phyloP scores from a whole-genome alignment of 2,113 vertebrate species.

The Cynocephalus volans region DNA sequence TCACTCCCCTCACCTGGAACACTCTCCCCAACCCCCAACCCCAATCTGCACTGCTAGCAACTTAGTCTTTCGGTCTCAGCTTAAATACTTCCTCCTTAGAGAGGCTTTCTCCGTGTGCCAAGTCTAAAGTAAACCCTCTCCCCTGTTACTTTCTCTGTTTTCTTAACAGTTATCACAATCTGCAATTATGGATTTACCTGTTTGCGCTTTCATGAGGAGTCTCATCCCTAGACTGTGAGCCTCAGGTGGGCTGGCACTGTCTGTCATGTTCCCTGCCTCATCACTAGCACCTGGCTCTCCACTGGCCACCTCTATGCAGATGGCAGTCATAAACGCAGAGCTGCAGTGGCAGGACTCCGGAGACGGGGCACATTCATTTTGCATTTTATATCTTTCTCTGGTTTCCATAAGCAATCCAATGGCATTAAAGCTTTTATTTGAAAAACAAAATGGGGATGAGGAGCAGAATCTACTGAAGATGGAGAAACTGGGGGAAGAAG shows the following conservation, averaged over 20 bases:
- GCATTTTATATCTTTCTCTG: background rate
- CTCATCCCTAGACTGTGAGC: background rate
- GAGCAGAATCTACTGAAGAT: background rate
- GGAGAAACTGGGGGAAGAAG: background rate
- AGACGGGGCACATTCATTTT: background rate
- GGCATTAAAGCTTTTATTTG: slow-evolving; percentile 3
- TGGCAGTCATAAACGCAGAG: background rate
- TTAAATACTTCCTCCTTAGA: background rate
- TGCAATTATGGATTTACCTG: background rate
- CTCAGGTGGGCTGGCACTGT: background rate
- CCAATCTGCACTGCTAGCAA: background rate
- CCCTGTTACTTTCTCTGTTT: background rate
- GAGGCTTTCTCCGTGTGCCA: background rate
- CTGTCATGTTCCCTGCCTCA: background rate
- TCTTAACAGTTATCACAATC: slow-evolving; percentile 14
- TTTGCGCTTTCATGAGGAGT: background rate
- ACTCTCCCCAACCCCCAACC: background rate
- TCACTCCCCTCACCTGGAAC: background rate
- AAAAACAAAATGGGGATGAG: background rate
- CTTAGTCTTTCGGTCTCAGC: background rate
- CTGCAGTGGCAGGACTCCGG: background rate
- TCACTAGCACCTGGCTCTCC: background rate
- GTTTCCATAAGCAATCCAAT: background rate
- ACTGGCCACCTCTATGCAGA: background rate
- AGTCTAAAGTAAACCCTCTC: background rate